phyloP scores from a whole-genome alignment of 2,797 vertebrate species.

The Smutsia gigantea region DNA sequence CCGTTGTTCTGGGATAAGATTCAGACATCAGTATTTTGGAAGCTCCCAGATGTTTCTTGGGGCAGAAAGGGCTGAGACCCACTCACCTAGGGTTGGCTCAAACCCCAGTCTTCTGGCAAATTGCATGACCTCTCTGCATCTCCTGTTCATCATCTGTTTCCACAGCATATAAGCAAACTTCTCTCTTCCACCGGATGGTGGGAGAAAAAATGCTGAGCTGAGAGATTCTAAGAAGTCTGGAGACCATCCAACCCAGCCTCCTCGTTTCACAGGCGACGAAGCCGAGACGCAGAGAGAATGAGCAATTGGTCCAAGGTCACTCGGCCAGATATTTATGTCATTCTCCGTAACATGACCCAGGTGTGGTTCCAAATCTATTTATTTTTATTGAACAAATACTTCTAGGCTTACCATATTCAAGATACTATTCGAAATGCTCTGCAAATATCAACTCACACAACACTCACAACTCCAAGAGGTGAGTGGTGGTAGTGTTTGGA shows the following conservation, averaged over 20 bases:
- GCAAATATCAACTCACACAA: not conserved
- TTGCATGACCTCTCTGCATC: not conserved
- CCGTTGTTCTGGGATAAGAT: not conserved
- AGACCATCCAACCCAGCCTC: not conserved
- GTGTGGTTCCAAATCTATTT: not conserved
- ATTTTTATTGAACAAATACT: not conserved
- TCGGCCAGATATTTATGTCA: not conserved
- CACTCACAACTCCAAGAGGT: not conserved
- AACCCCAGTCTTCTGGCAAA: not conserved
- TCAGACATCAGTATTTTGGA: rapidly evolving
- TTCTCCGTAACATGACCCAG: not conserved
- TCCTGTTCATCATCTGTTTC: not conserved
- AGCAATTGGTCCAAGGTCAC: not conserved
- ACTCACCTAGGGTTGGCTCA: rapidly evolving
- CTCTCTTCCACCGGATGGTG: not conserved
- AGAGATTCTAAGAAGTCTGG: not conserved
- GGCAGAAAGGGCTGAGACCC: not conserved
- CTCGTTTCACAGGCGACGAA: not conserved
- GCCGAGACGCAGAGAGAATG: not conserved
- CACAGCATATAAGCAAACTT: not conserved
- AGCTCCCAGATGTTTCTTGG: not conserved
- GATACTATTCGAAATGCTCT: not conserved
- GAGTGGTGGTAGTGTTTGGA: rapidly evolving
- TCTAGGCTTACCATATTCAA: not conserved
- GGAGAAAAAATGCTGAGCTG: not conserved